Base-by-base conservation (phyloP, 2,797 vertebrate species). In the Ammospiza maritima region DNA sequence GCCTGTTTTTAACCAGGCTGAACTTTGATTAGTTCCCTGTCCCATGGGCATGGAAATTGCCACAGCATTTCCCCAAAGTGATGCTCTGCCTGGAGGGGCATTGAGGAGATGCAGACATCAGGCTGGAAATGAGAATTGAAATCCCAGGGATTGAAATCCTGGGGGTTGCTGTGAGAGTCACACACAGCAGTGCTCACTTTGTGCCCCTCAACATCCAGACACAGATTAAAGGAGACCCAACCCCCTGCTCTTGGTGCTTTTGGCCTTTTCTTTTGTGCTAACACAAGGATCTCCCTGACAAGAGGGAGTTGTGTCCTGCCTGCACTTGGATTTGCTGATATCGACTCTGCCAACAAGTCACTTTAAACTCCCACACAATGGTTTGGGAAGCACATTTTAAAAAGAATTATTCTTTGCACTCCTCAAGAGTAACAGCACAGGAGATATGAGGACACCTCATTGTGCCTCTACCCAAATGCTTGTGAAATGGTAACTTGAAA, bases 381-480 rank as follows among this genome's bases (percentile, higher is more conserved):
- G 21, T 26, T 73, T 54, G 16, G 45, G 34, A 62, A 17, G 44
- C 11, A 20, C 5, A 44, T 3, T 47, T 38, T 38, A 6, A 3
- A 16, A 20, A 32, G 1, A 20, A 4, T 4, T 22, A 2, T 15
- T 9, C 47, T 70, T 54, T 48, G n/a, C 8, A 10, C 53, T 48
- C 17, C 25, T 67, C 1, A 1, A 17, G 8, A 76, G 26, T 26
- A 47, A 53, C 3, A 8, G 34, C 5, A 2, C 30, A 70, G n/a
- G 64, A 80, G 36, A 11, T 3, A 6, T 0, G 0, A 71, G 53
- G 27, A 26, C 27, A 22, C 10, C 34, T 7, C 34, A 25, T 32
- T 21, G 38, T 2, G 8, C 10, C 45, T 36, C 61, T 19, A 48
- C 15, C 48, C 40, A 73, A 70, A 66, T 20, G 30, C 11, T 27